phyloP scores from a whole-genome alignment of 2,888 invertebrate genomes.

The Melinaea menophilus region DNA sequence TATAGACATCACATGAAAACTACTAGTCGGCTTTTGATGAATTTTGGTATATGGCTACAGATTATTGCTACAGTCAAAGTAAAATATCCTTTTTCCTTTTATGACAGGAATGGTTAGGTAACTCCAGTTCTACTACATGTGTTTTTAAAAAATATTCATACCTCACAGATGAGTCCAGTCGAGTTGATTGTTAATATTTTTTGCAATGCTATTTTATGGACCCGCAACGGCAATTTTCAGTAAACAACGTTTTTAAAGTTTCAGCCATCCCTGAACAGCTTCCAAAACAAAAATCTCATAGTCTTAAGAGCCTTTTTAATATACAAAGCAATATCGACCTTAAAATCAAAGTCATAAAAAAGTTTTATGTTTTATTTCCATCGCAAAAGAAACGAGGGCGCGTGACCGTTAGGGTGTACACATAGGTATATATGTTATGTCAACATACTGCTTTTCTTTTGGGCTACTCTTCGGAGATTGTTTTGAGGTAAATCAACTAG shows the following conservation, averaged over 20 bases:
- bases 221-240: constrained; percentile 62
- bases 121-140: too few relatives aligned
- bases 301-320: constrained; percentile 10
- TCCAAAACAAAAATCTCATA: background rate
- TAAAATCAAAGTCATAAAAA: constrained; percentile 56
- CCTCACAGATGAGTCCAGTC: too few relatives aligned
- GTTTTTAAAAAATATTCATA: too few relatives aligned
- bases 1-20: too few relatives aligned
- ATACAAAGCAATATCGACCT: constrained; percentile 53
- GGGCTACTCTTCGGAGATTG: constrained; percentile 64
- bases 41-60: too few relatives aligned
- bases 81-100: too few relatives aligned
- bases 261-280: constrained; percentile 4
- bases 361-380: constrained; percentile 49
- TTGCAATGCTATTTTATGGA: background rate
- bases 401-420: constrained; percentile 46
- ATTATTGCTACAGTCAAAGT: too few relatives aligned
- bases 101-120: too few relatives aligned
- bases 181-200: too few relatives aligned
- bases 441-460: constrained; percentile 72
- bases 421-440: constrained; percentile 68
- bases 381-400: constrained; percentile 61
- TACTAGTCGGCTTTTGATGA: too few relatives aligned
- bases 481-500: constrained; percentile 74
- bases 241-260: constrained; percentile 26